Conservation (phyloP, 1,140 invertebrate species). For the Ladona fulva region DNA sequence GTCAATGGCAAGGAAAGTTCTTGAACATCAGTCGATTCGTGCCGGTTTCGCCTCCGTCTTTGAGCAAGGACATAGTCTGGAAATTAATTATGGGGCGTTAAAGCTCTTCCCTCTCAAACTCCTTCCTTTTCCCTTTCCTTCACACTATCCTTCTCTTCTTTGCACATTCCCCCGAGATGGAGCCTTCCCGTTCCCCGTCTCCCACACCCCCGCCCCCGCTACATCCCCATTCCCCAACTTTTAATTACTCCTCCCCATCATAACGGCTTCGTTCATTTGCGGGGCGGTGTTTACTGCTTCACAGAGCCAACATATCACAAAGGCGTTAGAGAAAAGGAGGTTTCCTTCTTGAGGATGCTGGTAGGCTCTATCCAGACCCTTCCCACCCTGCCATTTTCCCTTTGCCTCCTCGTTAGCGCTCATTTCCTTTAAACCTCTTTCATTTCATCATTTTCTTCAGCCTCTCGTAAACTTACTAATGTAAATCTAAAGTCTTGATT, state of each 20-base stretch:
- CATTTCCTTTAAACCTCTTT: too few species aligned
- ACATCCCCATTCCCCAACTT: not conserved
- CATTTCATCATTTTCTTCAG: too few species aligned
- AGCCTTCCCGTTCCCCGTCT: not conserved
- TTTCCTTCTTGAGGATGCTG: not conserved
- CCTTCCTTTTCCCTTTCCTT: not conserved
- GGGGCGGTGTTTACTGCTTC: not conserved
- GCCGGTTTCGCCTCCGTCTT: not conserved
- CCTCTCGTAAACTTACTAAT: too few species aligned
- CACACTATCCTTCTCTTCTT: not conserved
- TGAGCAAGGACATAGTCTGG: not conserved
- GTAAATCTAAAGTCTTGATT: too few species aligned
- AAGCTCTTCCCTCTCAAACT: not conserved
- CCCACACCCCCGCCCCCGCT: not conserved
- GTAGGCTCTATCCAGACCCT: too few species aligned
- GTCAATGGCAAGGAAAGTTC: not conserved
- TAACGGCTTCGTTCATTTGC: slow-evolving; percentile 3
- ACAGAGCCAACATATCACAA: not conserved
- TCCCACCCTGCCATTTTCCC: too few species aligned
- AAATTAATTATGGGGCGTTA: not conserved
- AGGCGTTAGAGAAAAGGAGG: not conserved
- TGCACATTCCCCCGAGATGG: not conserved
- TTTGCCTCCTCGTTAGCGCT: not conserved
- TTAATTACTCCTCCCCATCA: slow-evolving; percentile 8
- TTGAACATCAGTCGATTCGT: not conserved